These are phyloP conservation scores for Atractosteus spatula DNA, from an alignment of 2,113 vertebrate genomes.

Conservation along the genomic window DNA sequence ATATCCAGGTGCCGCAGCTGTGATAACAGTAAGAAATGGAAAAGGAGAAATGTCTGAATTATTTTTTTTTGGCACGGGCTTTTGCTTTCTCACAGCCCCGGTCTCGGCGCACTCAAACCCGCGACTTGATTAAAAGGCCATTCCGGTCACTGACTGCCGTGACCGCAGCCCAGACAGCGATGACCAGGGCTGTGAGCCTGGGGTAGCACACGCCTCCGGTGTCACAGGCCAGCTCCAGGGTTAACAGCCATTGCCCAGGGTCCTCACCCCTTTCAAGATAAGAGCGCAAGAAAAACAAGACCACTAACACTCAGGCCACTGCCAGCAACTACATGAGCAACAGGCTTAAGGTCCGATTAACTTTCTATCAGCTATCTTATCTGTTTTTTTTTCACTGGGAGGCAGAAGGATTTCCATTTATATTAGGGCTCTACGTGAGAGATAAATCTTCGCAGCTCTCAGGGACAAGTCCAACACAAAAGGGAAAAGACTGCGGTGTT, in stretches of 20 bases:
- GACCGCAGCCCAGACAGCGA: conserved; percentile 48
- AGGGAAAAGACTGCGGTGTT: too few species aligned
- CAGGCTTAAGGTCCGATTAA: conserved; percentile 28
- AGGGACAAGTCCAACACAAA: too few species aligned
- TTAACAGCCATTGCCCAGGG: conserved; percentile 54
- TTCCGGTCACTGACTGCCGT: conserved; percentile 48
- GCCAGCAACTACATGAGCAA: conserved; percentile 13
- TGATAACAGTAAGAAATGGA: conserved; percentile 5
- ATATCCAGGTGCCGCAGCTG: conserved; percentile 15
- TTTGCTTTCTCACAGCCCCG: conserved; percentile 26
- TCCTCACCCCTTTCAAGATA: conserved; percentile 27
- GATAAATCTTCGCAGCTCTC: too few species aligned
- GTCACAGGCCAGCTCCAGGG: conserved; percentile 47
- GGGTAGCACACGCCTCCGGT: conserved; percentile 39
- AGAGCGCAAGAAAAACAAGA: conserved; percentile 8
- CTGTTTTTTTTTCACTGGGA: too few species aligned
- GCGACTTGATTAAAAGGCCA: conserved; percentile 52
- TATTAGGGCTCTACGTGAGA: too few species aligned
- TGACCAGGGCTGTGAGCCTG: conserved; percentile 42
- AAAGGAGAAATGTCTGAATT: not conserved
- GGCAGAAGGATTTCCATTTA: too few species aligned
- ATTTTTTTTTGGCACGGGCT: conserved; percentile 41
- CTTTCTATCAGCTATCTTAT: conserved; percentile 23
- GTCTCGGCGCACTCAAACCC: conserved; percentile 38
- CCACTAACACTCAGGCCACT: not conserved